A percentile compares a stretch with the other conserved stretches of the same genome.
These are phyloP conservation scores for Drosophila cardini DNA, from an alignment of 1,140 invertebrate species.

Conservation along the genomic window DNA sequence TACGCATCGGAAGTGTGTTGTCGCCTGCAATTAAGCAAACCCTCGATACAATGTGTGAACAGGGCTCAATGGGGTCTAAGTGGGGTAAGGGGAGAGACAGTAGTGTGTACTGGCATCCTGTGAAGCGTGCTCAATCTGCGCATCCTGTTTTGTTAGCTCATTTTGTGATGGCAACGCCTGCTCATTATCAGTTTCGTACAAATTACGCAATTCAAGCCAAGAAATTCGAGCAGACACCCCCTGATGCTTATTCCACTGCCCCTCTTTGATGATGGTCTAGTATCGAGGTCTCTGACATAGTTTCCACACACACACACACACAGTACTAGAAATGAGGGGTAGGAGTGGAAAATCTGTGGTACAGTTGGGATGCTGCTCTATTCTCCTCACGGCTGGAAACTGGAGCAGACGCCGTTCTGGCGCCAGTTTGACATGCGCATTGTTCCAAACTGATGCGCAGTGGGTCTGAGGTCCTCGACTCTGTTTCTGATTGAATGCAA, in stretches of 20 bases:
- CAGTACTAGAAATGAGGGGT: not conserved
- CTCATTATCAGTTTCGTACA: constrained; percentile 68
- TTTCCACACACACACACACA: constrained; percentile 48
- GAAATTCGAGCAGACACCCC: constrained; percentile 2
- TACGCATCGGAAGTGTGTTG: constrained; percentile 71
- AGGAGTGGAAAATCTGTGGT: constrained; percentile 15
- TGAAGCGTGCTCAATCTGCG: constrained; percentile 61
- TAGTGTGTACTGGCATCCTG: constrained; percentile 13
- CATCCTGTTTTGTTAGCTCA: constrained; percentile 59
- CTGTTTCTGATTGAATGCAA: constrained; percentile 43
- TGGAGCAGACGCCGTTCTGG: constrained; percentile 77
- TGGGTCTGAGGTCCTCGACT: constrained; percentile 25
- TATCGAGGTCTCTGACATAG: constrained; percentile 61
- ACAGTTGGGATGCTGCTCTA: constrained; percentile 28
- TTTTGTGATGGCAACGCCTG: constrained; percentile 36
- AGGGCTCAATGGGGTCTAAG: not conserved
- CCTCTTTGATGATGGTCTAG: not conserved
- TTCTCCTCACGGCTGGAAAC: constrained; percentile 49
- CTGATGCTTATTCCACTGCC: constrained; percentile 18
- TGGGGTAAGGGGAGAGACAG: not conserved
- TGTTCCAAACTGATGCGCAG: constrained; percentile 36
- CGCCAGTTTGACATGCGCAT: constrained; percentile 78
- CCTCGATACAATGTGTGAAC: constrained; percentile 8
- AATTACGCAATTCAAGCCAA: constrained; percentile 72
- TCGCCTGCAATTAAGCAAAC: constrained; percentile 48